Evolutionary conservation across 2,113 vertebrate species (phyloP), one percentile per base, ranked within the genome.

Genomic region (Pterophyllum scalare): DNA sequence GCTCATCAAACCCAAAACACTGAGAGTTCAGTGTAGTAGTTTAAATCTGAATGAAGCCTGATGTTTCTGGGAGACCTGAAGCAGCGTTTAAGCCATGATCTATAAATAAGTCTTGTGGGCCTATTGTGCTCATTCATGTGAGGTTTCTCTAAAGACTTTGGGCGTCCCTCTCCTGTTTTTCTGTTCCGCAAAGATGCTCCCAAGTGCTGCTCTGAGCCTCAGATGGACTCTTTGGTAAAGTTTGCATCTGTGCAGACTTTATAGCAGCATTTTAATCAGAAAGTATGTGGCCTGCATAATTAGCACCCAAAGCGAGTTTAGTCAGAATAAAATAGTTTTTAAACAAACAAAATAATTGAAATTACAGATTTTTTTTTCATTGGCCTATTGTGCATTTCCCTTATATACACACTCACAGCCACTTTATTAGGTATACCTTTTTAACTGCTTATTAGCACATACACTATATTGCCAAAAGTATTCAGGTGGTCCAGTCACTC

Each of bases 21-120:
- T 46, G 24, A 38, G 67, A 83, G 35, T 59, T 22, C 14, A 31
- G 54, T 57, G 20, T 35, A 57, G 43, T 33, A 59, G 56, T 67
- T 80, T 75, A 14, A 35, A 83, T 61, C n/a, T 64, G 33, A 80
- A 65, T 70, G 65, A 83, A 60, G 7, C 72, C 56, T 14, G 49
- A 65, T 61, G 46, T 70, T 60, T 79, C 13, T 56, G 56, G 56
- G 49, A 58, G 49, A 76, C 6, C 52, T 20, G n/a, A 56, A 9
- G 9, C 60, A 22, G 46, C 58, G 49, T 77, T 77, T 54, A 56
- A 57, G 35, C 28, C 38, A 17, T 56, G 17, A 56, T 72, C 62
- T 77, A 75, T 86, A 81, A 56, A 72, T 82, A 59, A 49, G 43
- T 77, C 79, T 28, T 35, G 13, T 57, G 60, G 60, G 54, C 19